A percentile compares a stretch with the other conserved stretches of the same genome.
These are phyloP conservation scores for Apostichopus californicus DNA, from an alignment of 35 echinoderm and acorn worm genomes.

Conservation along the genomic window DNA sequence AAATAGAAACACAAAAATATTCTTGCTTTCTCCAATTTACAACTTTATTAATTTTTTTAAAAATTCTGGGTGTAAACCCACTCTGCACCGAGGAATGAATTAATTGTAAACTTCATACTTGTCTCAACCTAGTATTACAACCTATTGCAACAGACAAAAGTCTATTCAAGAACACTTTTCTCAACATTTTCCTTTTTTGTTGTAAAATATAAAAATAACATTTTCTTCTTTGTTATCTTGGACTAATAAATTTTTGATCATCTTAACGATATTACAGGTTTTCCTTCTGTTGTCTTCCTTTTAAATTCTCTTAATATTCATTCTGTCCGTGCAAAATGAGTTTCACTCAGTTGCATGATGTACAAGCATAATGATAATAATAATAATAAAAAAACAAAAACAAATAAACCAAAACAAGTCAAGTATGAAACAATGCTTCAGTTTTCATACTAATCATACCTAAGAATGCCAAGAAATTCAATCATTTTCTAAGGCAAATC, in stretches of 20 bases:
- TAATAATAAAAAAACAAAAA: conserved; percentile 6
- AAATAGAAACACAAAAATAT: not conserved
- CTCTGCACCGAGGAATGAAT: conserved; percentile 61
- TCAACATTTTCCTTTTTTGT: conserved; percentile 27
- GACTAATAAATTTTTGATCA: conserved; percentile 10
- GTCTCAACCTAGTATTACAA: conserved; percentile 35
- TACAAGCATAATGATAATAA: conserved; percentile 14
- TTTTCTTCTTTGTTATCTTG: conserved; percentile 24
- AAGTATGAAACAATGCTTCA: not conserved
- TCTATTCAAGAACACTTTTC: conserved; percentile 23
- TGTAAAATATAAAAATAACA: conserved; percentile 54
- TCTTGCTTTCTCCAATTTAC: conserved; percentile 39
- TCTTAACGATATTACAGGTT: not conserved
- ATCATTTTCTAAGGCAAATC: no score
- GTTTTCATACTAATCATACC: not conserved
- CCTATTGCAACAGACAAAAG: conserved; percentile 35
- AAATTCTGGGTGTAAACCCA: conserved; percentile 57
- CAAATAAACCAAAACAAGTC: not conserved
- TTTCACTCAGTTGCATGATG: conserved; percentile 55
- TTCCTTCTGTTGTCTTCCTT: not conserved
- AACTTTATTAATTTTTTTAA: conserved; percentile 30
- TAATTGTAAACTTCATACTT: conserved; percentile 17
- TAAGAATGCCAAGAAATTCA: no score
- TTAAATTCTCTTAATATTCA: conserved; percentile 12
- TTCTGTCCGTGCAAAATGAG: conserved; percentile 59